Evolutionary conservation across 2,797 vertebrate species (phyloP), one percentile per base, ranked within the genome.

Genomic region (Scolopax bukidnonensis): DNA sequence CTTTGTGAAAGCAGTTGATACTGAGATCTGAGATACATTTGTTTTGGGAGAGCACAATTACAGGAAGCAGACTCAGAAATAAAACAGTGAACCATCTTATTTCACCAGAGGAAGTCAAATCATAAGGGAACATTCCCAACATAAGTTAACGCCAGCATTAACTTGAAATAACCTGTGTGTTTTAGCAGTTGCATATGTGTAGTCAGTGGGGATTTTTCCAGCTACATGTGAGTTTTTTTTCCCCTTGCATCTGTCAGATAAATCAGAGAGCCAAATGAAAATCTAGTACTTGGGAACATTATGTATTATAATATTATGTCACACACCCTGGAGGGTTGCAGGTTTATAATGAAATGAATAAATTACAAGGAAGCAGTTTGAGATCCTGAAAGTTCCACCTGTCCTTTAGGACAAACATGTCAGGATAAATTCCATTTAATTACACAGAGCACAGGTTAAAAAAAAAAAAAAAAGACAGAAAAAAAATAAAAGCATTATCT

Each of bases 341-440:
- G 56, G 80, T 94, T 96, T 89, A 82, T 91, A 93, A 95, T 91
- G 57, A 95, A 96, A 92, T 91, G 33, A 96, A 96, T 95, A 96
- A 95, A 95, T 93, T 92, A 95, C 78, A 92, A 77, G 60, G 85
- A 94, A 95, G 70, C 69, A 87, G 74, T 71, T 8, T 68, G 74
- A 83, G 75, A 88, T 59, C 70, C 80, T 91, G 41, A 51, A 94
- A 93, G 73, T 94, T 94, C 50, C 69, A 88, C 73, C 63, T 8
- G 16, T 95, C 92, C 91, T 97, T 92, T 88, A 95, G 84, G 89
- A 93, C 57, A 91, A 81, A 41, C 12, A 48, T 81, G 82, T 87
- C 94, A 80, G 56, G 60, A 76, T 78, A 84, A 94, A 95, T 94
- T 91, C 65, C 59, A 76, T 89, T 87, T 87, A 92, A 95, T 83